These are phyloP conservation scores for Cerastis rubricosa DNA, from an alignment of 2,888 invertebrate species.

Conservation along the genomic window DNA sequence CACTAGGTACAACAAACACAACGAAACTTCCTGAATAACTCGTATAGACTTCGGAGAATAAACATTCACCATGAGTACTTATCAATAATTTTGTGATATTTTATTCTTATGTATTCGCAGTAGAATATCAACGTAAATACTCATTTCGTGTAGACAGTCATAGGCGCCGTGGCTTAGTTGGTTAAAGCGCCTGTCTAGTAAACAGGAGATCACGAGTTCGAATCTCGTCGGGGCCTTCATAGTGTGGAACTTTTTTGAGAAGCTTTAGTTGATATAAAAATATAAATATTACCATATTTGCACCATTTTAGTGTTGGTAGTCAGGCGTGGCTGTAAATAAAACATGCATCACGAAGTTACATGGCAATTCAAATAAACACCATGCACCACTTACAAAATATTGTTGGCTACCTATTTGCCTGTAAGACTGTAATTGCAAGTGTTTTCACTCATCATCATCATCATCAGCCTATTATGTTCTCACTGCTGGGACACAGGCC, in stretches of 20 bases:
- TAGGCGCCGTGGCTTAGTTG: slow-evolving; percentile 89
- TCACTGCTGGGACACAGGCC: too few relatives aligned
- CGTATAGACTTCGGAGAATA: neutral
- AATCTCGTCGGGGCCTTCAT: slow-evolving; percentile 92
- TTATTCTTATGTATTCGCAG: neutral
- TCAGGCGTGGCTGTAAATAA: neutral
- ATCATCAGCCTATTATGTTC: too few relatives aligned
- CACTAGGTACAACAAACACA: neutral
- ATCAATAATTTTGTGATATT: neutral
- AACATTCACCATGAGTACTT: neutral
- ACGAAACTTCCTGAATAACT: neutral
- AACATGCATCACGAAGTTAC: neutral
- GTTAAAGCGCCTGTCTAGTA: slow-evolving; percentile 90
- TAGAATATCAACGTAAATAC: slow-evolving; percentile 73
- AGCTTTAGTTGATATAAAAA: neutral
- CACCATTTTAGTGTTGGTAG: neutral
- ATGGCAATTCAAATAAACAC: neutral
- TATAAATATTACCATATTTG: neutral
- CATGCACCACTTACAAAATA: neutral
- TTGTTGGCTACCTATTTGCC: neutral
- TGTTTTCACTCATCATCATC: slow-evolving; percentile 17
- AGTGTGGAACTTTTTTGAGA: neutral
- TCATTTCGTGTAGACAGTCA: slow-evolving; percentile 94
- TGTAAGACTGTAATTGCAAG: slow-evolving; percentile 15
- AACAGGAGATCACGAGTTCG: slow-evolving; percentile 93